Evolutionary conservation across 2,113 vertebrate genomes (phyloP).

Genomic region (Typhlomys cinereus): DNA sequence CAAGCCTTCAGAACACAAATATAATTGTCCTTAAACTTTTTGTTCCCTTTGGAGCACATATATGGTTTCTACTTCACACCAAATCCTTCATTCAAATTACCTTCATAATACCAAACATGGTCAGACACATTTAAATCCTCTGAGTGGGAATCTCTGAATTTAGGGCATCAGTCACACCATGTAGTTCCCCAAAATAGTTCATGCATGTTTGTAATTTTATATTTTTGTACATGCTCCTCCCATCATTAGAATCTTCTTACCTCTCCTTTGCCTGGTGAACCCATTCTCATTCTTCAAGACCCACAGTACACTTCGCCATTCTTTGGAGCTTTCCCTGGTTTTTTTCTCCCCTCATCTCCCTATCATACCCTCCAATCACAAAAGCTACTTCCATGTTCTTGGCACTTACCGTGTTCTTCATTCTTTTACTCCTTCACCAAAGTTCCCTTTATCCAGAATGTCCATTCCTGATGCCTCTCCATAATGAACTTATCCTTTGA

Average conservation of each 20-base stretch:
- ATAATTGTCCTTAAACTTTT: not conserved
- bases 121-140: not conserved
- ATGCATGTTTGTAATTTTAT: not conserved
- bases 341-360: not conserved
- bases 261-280: not conserved
- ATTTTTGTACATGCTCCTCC: not conserved
- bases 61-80: not conserved
- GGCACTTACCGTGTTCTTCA: not conserved
- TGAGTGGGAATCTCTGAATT: not conserved
- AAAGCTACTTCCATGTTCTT: not conserved
- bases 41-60: not conserved
- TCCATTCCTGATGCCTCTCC: not conserved
- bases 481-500: conserved; percentile 26
- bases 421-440: not conserved
- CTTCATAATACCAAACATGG: not conserved
- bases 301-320: not conserved
- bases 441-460: not conserved
- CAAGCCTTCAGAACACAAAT: not conserved
- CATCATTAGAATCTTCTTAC: not conserved
- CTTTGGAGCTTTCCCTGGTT: not conserved
- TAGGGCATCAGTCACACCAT: not conserved
- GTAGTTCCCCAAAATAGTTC: conserved; percentile 2
- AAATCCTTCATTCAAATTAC: not conserved
- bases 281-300: not conserved
- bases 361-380: not conserved